These are phyloP conservation scores for Hydrophis major DNA, from an alignment of 2,797 vertebrate species.

Conservation along the genomic window DNA sequence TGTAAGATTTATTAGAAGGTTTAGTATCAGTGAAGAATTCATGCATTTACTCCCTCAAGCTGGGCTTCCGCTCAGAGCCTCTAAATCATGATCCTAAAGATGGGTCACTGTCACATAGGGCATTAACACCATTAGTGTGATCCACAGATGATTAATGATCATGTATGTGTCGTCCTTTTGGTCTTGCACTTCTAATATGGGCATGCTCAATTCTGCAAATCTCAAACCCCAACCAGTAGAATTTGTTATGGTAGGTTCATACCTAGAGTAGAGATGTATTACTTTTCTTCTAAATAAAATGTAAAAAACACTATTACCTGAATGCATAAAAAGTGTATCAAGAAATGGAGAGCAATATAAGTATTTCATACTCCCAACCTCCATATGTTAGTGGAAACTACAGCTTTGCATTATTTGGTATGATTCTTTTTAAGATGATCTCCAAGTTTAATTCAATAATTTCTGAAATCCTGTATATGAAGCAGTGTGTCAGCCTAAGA, in stretches of 20 bases:
- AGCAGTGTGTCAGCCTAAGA: background rate
- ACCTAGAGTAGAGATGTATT: background rate
- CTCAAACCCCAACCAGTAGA: constrained; percentile 15
- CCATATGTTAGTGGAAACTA: background rate
- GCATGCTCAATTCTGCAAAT: constrained; percentile 16
- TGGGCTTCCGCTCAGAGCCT: constrained; percentile 78
- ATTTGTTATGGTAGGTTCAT: background rate
- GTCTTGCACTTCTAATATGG: constrained; percentile 22
- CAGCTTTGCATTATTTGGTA: background rate
- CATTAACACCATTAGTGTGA: constrained; percentile 78
- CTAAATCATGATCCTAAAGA: constrained; percentile 77
- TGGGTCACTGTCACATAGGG: constrained; percentile 79
- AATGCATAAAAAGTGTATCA: background rate
- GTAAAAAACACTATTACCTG: background rate
- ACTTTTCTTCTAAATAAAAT: background rate
- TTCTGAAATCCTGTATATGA: background rate
- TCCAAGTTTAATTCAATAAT: background rate
- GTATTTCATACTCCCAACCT: background rate
- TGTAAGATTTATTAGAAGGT: constrained; percentile 79
- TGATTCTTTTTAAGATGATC: background rate
- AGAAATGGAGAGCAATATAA: background rate
- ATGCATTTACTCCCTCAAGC: constrained; percentile 79
- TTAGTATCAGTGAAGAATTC: constrained; percentile 79
- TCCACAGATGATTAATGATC: constrained; percentile 72
- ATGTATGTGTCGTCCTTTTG: constrained; percentile 53